phyloP scores from a whole-genome alignment of 1,140 invertebrate genomes.

The Pseudomyrmex sp. region DNA sequence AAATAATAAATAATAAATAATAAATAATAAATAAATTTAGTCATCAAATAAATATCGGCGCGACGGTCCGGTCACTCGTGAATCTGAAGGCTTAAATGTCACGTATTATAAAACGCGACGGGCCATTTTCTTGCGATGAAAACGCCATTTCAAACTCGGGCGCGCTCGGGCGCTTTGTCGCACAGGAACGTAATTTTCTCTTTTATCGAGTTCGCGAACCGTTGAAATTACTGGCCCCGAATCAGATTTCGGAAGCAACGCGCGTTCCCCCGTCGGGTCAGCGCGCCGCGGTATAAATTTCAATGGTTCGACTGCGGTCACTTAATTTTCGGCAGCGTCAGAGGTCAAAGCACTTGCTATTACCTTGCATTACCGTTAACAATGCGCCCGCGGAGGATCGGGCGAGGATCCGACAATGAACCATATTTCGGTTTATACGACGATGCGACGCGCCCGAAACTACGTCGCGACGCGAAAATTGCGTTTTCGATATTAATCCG shows the following conservation, averaged over 20 bases:
- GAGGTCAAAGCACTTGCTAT: slow-evolving; percentile 68
- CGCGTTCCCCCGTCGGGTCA: background rate
- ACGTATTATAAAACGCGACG: slow-evolving; percentile 24
- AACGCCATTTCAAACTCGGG: slow-evolving; percentile 44
- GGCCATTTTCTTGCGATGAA: slow-evolving; percentile 13
- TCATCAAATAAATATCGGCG: background rate
- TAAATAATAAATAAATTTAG: background rate
- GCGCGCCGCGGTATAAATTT: slow-evolving; percentile 61
- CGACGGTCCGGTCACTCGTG: background rate
- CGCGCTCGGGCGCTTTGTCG: slow-evolving; percentile 29
- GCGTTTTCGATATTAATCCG: slow-evolving; percentile 65
- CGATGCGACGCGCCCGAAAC: slow-evolving; percentile 43
- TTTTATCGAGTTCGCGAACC: slow-evolving; percentile 49
- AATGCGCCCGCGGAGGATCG: slow-evolving; percentile 54
- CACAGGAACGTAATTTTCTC: slow-evolving; percentile 40
- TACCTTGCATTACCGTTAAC: slow-evolving; percentile 71
- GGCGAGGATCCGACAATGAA: slow-evolving; percentile 61
- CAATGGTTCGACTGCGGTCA: slow-evolving; percentile 67
- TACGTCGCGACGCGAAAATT: slow-evolving; percentile 56
- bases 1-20: no score
- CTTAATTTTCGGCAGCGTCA: slow-evolving; percentile 65
- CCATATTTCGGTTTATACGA: slow-evolving; percentile 57
- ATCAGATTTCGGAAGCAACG: slow-evolving; percentile 52
- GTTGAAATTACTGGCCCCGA: slow-evolving; percentile 54
- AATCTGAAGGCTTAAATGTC: background rate